phyloP scores from a whole-genome alignment of 2,888 invertebrate genomes.

The Acleris literana region DNA sequence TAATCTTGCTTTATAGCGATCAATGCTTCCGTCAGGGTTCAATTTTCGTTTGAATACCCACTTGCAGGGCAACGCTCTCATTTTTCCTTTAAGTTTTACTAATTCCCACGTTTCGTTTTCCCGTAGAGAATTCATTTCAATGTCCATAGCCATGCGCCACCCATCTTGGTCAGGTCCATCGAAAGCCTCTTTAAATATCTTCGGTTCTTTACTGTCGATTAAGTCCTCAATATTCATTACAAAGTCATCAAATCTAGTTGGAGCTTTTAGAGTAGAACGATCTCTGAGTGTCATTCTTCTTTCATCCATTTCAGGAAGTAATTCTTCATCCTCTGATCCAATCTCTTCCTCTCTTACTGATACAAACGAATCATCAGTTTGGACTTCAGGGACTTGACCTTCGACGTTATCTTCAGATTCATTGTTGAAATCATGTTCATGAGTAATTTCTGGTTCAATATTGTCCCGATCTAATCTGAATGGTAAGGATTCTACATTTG shows the following conservation, averaged over 20 bases:
- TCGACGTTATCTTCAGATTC: no score
- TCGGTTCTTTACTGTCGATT: constrained; percentile 6
- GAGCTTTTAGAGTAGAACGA: no score
- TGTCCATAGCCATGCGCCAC: constrained; percentile 44
- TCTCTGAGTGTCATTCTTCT: no score
- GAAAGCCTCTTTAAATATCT: constrained; percentile 20
- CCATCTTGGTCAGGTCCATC: constrained; percentile 7
- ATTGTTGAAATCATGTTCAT: no score
- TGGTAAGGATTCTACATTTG: no score
- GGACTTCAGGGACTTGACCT: no score
- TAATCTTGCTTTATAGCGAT: constrained; percentile 42
- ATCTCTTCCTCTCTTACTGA: no score
- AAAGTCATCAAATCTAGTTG: neutral
- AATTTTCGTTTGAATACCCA: constrained; percentile 42
- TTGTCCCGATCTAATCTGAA: neutral
- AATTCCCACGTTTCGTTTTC: constrained; percentile 37
- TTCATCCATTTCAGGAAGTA: no score
- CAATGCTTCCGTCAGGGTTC: constrained; percentile 38
- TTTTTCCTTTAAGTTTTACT: constrained; percentile 37
- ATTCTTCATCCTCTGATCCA: no score
- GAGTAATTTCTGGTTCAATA: neutral
- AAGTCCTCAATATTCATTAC: neutral
- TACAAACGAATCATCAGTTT: no score
- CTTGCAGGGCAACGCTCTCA: constrained; percentile 39
- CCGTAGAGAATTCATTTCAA: constrained; percentile 44